phyloP scores from a whole-genome alignment of 1,140 invertebrate species.

The Dinothrombium tinctorium region DNA sequence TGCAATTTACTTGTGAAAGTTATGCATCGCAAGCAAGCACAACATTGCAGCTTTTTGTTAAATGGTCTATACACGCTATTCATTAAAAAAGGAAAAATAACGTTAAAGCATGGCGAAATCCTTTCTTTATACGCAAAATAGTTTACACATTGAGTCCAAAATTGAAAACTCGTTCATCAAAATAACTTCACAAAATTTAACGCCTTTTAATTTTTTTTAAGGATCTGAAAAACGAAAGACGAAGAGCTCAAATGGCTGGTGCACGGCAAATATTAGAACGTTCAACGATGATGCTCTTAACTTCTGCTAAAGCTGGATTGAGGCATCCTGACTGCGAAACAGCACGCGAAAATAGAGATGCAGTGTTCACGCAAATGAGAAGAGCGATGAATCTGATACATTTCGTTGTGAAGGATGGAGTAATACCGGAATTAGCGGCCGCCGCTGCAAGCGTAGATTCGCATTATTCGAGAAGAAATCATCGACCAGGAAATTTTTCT shows the following conservation, averaged over 20 bases:
- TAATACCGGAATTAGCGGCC: conserved; percentile 33
- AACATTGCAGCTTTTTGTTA: too few species aligned
- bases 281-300: conserved; percentile 91
- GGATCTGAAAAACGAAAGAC: conserved; percentile 80
- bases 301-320: conserved; percentile 79
- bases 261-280: conserved; percentile 80
- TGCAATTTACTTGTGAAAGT: too few species aligned
- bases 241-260: conserved; percentile 80
- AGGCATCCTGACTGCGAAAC: conserved; percentile 80
- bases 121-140: too few species aligned
- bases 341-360: conserved; percentile 79
- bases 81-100: too few species aligned
- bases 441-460: conserved; percentile 15
- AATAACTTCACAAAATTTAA: background rate
- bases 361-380: conserved; percentile 79
- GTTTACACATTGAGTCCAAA: too few species aligned
- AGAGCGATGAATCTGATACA: conserved; percentile 91
- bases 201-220: conserved; percentile 14
- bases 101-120: too few species aligned
- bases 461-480: conserved; percentile 15
- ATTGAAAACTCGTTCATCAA: background rate
- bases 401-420: conserved; percentile 83
- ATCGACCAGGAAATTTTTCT: conserved; percentile 15
- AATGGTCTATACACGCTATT: too few species aligned
- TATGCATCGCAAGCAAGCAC: too few species aligned